Percentiles rank a stretch among this genome's conserved stretches.
phyloP scores from a whole-genome alignment of 2,888 invertebrate species.

The Sylvicola cinctus region DNA sequence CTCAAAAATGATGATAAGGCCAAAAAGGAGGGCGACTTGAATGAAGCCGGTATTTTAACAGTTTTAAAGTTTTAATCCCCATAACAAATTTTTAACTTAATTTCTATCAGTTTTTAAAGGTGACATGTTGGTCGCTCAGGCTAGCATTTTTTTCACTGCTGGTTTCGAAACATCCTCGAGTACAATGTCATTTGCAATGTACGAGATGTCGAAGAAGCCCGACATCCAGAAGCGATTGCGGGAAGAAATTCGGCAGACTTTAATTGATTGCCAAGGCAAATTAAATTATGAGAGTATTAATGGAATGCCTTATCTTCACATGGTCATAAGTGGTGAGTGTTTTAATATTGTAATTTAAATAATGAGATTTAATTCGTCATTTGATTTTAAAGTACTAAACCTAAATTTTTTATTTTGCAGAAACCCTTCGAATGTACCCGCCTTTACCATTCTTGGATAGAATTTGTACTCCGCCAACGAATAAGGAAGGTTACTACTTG shows the following conservation, averaged over 20 bases:
- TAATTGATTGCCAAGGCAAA: conserved; percentile 17
- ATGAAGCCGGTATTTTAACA: neutral
- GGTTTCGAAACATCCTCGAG: conserved; percentile 25
- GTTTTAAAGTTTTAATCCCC: neutral
- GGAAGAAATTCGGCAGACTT: conserved; percentile 22
- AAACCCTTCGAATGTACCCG: conserved; percentile 22
- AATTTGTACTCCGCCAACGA: conserved; percentile 14
- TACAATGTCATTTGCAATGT: conserved; percentile 25
- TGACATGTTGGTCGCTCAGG: conserved; percentile 20
- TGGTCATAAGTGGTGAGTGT: conserved; percentile 14
- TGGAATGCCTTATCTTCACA: conserved; percentile 26
- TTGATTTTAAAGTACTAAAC: conserved; percentile 8
- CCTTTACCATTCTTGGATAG: conserved; percentile 22
- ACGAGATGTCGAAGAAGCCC: conserved; percentile 23
- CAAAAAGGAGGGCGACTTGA: neutral
- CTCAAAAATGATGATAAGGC: conserved; percentile 14
- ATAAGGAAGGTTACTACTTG: conserved; percentile 13
- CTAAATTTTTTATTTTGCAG: conserved; percentile 8
- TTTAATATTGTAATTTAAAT: neutral
- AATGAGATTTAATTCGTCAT: neutral
- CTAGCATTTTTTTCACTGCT: conserved; percentile 20
- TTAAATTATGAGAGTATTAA: conserved; percentile 22
- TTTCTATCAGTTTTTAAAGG: conserved; percentile 9
- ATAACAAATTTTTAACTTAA: neutral
- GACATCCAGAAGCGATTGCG: conserved; percentile 24